These are phyloP conservation scores for Caenorhabditis doughertyi DNA, from an alignment of 2,888 invertebrate species.

Conservation along the genomic window DNA sequence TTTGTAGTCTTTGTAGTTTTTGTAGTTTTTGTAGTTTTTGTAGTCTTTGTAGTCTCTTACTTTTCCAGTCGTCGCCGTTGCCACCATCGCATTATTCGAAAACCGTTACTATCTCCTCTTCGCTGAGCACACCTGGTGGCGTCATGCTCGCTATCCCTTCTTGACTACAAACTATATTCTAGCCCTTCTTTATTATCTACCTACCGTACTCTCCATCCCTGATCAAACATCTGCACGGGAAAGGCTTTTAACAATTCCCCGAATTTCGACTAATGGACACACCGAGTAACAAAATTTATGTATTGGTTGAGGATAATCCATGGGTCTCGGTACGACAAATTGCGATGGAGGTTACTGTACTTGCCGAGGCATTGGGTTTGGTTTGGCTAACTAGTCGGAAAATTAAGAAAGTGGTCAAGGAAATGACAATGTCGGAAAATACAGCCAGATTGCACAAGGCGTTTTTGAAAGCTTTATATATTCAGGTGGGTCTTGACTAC, in stretches of 20 bases:
- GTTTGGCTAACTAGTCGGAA: not conserved
- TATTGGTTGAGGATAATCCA: not conserved
- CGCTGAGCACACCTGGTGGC: not conserved
- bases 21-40: no score
- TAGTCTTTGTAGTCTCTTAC: no score
- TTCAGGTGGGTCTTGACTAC: not conserved
- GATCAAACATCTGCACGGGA: conserved; percentile 4
- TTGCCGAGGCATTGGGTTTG: not conserved
- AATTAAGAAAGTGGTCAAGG: not conserved
- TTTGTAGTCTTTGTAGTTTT: no score
- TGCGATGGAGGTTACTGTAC: not conserved
- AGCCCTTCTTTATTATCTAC: not conserved
- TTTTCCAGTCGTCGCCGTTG: conserved; percentile 10
- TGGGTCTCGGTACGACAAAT: not conserved
- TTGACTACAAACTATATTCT: conserved; percentile 4
- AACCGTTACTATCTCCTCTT: conserved; percentile 2
- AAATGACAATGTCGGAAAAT: conserved; percentile 3
- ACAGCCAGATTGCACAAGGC: conserved; percentile 2
- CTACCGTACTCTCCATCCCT: conserved; percentile 1
- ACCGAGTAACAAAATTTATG: not conserved
- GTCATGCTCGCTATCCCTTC: not conserved
- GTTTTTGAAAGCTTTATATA: conserved; percentile 12
- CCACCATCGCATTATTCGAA: not conserved
- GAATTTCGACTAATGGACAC: not conserved
- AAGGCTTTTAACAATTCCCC: not conserved